phyloP scores from a whole-genome alignment of 2,888 invertebrate species.

The Synanthedon myopaeformis region DNA sequence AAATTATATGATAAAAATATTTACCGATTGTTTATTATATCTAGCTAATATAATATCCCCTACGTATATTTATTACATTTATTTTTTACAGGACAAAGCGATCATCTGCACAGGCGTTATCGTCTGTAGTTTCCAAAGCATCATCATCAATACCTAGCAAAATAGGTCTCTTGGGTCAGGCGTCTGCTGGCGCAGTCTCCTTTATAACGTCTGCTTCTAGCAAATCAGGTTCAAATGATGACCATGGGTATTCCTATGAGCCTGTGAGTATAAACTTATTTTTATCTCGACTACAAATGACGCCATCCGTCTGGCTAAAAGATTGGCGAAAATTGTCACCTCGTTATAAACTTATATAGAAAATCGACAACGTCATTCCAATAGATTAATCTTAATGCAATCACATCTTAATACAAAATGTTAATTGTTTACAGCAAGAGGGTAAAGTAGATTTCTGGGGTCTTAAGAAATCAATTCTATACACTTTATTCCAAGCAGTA shows the following conservation, averaged over 20 bases:
- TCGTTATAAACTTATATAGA: no score
- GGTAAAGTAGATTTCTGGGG: slow-evolving; percentile 77
- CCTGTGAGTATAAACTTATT: slow-evolving; percentile 28
- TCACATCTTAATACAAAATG: no score
- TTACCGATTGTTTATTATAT: no score
- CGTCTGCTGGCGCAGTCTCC: slow-evolving; percentile 60
- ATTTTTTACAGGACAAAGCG: slow-evolving; percentile 44
- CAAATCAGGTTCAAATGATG: slow-evolving; percentile 41
- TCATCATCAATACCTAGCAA: slow-evolving; percentile 61
- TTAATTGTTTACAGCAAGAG: slow-evolving; percentile 20
- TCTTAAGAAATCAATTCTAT: slow-evolving; percentile 84
- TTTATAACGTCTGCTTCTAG: slow-evolving; percentile 63
- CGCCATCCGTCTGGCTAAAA: no score
- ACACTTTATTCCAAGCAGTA: slow-evolving; percentile 86
- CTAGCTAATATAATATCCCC: no score
- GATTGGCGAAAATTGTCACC: no score
- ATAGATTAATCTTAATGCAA: no score
- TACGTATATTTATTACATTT: no score
- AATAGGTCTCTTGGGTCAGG: slow-evolving; percentile 65
- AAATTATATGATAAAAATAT: no score
- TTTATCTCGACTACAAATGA: no score
- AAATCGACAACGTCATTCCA: no score
- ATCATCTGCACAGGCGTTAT: slow-evolving; percentile 55
- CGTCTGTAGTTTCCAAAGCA: slow-evolving; percentile 56
- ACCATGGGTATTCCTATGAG: slow-evolving; percentile 59